Conservation (phyloP, 2,113 vertebrate genomes). For the Nasalis larvatus region DNA sequence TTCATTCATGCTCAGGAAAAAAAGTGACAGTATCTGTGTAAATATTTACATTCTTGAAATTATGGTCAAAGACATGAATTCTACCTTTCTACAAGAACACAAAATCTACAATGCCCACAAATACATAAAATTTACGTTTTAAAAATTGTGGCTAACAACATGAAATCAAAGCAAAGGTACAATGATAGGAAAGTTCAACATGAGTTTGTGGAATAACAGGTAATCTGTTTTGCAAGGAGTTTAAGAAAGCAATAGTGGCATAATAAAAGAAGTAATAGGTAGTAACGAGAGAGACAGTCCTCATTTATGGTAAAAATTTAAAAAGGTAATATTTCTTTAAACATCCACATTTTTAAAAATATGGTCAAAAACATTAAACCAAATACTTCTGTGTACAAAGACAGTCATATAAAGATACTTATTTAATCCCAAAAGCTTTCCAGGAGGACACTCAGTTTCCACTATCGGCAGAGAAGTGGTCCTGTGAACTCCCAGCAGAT, state of each 20-base stretch:
- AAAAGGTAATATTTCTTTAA: neutral
- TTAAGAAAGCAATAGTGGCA: neutral
- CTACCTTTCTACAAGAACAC: neutral
- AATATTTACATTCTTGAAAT: neutral
- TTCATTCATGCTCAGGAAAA: neutral
- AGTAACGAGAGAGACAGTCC: neutral
- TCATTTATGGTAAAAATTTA: neutral
- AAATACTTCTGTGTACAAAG: neutral
- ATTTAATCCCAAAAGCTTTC: neutral
- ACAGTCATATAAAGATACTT: neutral
- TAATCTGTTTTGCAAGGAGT: neutral
- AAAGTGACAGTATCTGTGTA: neutral
- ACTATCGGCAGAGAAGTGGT: neutral
- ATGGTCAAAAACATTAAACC: conserved; percentile 29
- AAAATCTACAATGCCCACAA: neutral
- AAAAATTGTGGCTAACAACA: neutral
- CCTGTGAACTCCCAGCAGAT: neutral
- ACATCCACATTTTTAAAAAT: neutral
- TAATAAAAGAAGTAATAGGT: neutral
- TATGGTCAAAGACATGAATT: neutral
- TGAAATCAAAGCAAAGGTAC: neutral
- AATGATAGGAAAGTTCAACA: neutral
- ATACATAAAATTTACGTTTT: neutral
- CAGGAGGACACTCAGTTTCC: neutral
- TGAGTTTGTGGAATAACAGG: neutral